Evolutionary conservation across 1,140 invertebrate species (phyloP), one percentile per base, ranked within the genome.

Genomic region (Lepidostoma basale): DNA sequence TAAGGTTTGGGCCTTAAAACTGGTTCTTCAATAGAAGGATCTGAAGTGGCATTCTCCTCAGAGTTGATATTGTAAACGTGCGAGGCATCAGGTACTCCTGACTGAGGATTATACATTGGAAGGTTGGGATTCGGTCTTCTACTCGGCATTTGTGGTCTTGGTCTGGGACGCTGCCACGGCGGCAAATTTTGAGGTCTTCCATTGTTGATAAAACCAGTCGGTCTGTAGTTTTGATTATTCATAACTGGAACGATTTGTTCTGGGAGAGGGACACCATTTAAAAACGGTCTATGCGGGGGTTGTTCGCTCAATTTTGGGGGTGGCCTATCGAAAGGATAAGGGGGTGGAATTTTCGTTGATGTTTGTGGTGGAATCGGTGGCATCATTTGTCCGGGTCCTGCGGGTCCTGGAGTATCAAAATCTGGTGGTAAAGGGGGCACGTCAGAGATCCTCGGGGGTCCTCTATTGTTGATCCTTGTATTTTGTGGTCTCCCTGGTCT

Each of bases 381-480:
- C 52, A 69, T 23, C 52, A 73, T 23, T 28, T 67, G 77, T 74
- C 1, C 73, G 70, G 45, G 76, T 0, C 74, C 72, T 5, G 81
- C 80, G 1, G 85, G 81, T 5, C 87, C 85, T 18, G 84, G 82
- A 3, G 79, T 76, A 74, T 93, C 90, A 65, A 91, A 89, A 60
- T 92, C 89, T 12, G 87, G 81, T 1, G 86, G 87, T 26, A 91
- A 74, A 1, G 86, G 84, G 14, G 90, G 88, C 2, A 90, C 81
- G 73, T 94, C 92, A 0, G 90, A 88, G 54, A 93, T 91, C 52
- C 91, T 85, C 0, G 92, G 92, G 0, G 94, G 94, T 1, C 93
- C 94, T 45, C 94, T 82, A 76, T 96, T 95, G 74, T 97, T 97
- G 30, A 96, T 96, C 67, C 94, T 87, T 0, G 85, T 86, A 69